Evolutionary conservation across 2,797 vertebrate species (phyloP).

Genomic region (Neomorphus geoffroyi): DNA sequence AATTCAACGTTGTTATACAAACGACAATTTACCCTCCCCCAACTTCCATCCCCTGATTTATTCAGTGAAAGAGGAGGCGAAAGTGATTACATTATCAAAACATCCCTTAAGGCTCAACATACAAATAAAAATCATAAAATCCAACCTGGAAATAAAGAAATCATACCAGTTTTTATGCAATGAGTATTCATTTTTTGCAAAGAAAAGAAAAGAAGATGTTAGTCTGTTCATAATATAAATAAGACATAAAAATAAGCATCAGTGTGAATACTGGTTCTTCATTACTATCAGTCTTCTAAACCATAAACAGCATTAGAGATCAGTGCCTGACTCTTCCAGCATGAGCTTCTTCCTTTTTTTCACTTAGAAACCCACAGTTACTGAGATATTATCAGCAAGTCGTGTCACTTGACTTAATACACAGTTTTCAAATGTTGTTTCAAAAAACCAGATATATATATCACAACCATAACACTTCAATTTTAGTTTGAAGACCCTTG

Average conservation of each 20-base stretch:
- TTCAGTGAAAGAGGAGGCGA: background rate
- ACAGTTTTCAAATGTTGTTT: background rate
- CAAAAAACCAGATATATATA: background rate
- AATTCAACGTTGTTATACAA: background rate
- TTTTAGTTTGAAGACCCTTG: background rate
- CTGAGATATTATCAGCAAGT: background rate
- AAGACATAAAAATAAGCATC: background rate
- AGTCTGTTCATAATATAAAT: background rate
- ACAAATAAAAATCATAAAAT: background rate
- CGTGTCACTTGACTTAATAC: background rate
- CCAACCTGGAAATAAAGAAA: slow-evolving; percentile 16
- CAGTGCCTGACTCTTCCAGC: background rate
- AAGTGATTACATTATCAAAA: background rate
- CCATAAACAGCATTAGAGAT: background rate
- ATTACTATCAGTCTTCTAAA: background rate
- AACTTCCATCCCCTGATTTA: background rate
- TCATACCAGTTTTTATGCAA: background rate
- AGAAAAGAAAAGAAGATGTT: background rate
- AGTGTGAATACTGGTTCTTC: background rate
- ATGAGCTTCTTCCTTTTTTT: background rate
- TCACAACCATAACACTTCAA: background rate
- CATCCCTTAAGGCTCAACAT: background rate
- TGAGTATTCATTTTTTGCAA: background rate
- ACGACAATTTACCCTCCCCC: background rate
- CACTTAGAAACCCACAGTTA: background rate